Conservation (phyloP, 1,140 invertebrate species). For the Listronotus oregonensis region DNA sequence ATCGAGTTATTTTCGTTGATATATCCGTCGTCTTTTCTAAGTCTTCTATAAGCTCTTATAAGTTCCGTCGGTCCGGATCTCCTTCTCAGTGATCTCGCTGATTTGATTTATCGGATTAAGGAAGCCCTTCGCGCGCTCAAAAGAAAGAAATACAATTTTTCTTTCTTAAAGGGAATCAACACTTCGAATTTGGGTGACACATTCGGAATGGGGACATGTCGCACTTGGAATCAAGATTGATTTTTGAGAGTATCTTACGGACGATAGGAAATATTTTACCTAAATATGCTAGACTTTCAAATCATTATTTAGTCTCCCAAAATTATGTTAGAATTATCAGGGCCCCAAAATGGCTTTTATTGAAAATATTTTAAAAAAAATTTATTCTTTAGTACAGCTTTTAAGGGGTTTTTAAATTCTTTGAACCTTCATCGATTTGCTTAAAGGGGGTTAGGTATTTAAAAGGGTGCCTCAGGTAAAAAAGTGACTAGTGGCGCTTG, state of each 20-base stretch:
- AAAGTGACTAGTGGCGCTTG: no score
- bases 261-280: no score
- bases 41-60: slow-evolving; percentile 45
- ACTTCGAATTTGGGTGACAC: slow-evolving; percentile 40
- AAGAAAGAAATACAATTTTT: slow-evolving; percentile 46
- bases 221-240: slow-evolving; percentile 31
- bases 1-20: slow-evolving; percentile 35
- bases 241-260: slow-evolving; percentile 8
- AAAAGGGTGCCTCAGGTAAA: no score
- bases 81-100: slow-evolving; percentile 45
- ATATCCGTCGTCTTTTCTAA: slow-evolving; percentile 37
- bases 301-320: no score
- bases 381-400: no score
- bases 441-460: no score
- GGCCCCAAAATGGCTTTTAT: no score
- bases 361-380: no score
- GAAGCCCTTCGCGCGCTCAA: slow-evolving; percentile 45
- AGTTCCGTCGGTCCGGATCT: slow-evolving; percentile 35
- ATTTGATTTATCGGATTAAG: slow-evolving; percentile 53
- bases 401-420: no score
- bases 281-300: no score
- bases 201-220: slow-evolving; percentile 22
- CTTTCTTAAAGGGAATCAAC: slow-evolving; percentile 47
- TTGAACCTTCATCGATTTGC: no score
- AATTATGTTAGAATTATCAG: no score